A percentile compares a stretch with the other conserved stretches of the same genome.
phyloP scores from a whole-genome alignment of 2,797 vertebrate genomes.

The Pseudopleuronectes americanus region DNA sequence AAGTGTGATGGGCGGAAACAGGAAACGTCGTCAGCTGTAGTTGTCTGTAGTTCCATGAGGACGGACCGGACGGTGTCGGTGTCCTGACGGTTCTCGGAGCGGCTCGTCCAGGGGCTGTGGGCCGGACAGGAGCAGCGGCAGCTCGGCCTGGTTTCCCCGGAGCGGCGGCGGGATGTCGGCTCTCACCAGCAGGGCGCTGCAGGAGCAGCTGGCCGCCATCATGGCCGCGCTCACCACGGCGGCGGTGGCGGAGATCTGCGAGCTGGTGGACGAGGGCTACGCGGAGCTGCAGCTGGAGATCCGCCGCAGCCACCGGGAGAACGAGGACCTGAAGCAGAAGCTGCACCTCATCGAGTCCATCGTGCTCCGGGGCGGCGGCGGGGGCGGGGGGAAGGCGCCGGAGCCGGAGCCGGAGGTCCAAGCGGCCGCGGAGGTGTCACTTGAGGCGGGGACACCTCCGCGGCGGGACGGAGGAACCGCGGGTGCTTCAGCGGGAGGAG shows the following conservation, averaged over 20 bases:
- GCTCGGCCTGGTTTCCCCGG: no score
- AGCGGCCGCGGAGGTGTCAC: neutral
- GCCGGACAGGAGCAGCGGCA: no score
- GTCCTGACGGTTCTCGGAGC: no score
- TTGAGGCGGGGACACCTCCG: neutral
- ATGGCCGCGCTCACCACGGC: constrained; percentile 71
- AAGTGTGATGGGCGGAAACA: no score
- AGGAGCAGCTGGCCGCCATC: constrained; percentile 67
- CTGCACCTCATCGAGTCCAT: constrained; percentile 77
- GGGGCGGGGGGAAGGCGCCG: neutral
- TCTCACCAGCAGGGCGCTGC: constrained; percentile 33
- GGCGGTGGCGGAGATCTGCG: constrained; percentile 74
- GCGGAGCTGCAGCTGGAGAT: constrained; percentile 71
- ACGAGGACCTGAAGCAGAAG: constrained; percentile 73
- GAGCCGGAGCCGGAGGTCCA: neutral
- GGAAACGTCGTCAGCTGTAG: no score
- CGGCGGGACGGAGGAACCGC: constrained; percentile 16
- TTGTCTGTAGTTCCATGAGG: no score
- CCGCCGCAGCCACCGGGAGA: constrained; percentile 67
- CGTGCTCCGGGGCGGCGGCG: constrained; percentile 54
- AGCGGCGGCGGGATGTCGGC: constrained; percentile 39
- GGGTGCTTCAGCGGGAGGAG: neutral
- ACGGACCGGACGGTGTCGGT: no score
- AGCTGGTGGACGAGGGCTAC: constrained; percentile 72
- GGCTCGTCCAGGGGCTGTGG: no score